These are phyloP conservation scores for Synanthedon vespiformis DNA, from an alignment of 2,888 invertebrate species.

Conservation along the genomic window DNA sequence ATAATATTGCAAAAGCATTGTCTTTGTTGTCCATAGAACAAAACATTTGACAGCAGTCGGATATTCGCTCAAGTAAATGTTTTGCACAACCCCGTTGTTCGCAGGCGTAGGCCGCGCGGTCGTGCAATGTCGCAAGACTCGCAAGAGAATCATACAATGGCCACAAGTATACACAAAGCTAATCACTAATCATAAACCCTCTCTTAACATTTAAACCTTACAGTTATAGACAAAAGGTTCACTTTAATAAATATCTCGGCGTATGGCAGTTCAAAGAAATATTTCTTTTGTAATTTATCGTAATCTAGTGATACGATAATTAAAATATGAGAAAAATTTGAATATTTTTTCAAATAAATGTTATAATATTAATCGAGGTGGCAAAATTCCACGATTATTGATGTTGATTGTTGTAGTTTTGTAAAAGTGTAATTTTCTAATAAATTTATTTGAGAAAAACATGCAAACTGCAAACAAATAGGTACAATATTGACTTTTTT, in stretches of 20 bases:
- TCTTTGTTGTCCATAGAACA: conserved; percentile 6
- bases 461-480: too few species aligned
- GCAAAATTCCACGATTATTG: too few species aligned
- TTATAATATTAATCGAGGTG: too few species aligned
- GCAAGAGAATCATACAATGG: conserved; percentile 49
- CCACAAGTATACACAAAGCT: conserved; percentile 2
- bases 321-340: too few species aligned
- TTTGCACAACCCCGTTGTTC: conserved; percentile 43
- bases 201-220: not conserved
- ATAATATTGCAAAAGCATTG: conserved; percentile 4
- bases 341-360: too few species aligned
- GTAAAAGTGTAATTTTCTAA: too few species aligned
- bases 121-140: conserved; percentile 38
- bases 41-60: conserved; percentile 8
- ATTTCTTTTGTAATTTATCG: too few species aligned
- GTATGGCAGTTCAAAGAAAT: too few species aligned
- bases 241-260: not conserved
- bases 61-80: conserved; percentile 26
- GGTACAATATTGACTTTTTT: too few species aligned
- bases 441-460: too few species aligned
- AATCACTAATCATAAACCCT: not conserved
- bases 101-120: conserved; percentile 16
- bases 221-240: not conserved
- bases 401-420: too few species aligned
- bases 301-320: too few species aligned